These are phyloP conservation scores for Cataglyphis rosenhaueri DNA, from an alignment of 2,888 invertebrate genomes.

Conservation along the genomic window DNA sequence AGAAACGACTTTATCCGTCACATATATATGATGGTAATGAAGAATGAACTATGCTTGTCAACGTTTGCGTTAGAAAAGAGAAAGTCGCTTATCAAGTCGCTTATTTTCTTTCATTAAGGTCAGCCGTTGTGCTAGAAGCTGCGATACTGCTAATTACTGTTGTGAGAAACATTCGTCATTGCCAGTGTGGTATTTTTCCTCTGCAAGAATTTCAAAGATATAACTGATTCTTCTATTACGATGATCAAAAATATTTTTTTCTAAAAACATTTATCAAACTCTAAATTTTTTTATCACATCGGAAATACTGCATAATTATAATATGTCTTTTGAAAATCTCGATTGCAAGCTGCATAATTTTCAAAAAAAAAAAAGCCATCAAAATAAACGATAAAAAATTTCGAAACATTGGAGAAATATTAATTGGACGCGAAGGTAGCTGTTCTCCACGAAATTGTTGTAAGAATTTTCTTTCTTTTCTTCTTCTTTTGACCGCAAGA, in stretches of 20 bases:
- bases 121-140: conserved; percentile 6
- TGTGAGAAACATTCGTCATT: conserved; percentile 25
- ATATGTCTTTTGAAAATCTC: background rate
- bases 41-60: conserved; percentile 71
- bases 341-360: background rate
- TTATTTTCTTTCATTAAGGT: conserved; percentile 40
- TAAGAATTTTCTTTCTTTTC: background rate
- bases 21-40: conserved; percentile 69
- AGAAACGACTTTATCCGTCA: conserved; percentile 68
- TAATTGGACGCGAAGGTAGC: background rate
- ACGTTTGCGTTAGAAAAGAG: conserved; percentile 51
- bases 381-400: background rate
- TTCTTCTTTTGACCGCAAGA: conserved; percentile 8
- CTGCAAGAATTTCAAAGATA: background rate
- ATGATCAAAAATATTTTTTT: background rate
- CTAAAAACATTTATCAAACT: background rate
- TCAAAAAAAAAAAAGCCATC: too few species aligned
- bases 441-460: background rate
- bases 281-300: background rate
- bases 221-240: background rate
- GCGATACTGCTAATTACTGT: conserved; percentile 35
- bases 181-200: background rate
- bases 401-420: background rate
- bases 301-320: background rate
- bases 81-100: conserved; percentile 48